Percentiles rank a stretch among this genome's conserved stretches.
Evolutionary conservation across 2,797 vertebrate genomes (phyloP).

Genomic region (Hoplostethus atlanticus): DNA sequence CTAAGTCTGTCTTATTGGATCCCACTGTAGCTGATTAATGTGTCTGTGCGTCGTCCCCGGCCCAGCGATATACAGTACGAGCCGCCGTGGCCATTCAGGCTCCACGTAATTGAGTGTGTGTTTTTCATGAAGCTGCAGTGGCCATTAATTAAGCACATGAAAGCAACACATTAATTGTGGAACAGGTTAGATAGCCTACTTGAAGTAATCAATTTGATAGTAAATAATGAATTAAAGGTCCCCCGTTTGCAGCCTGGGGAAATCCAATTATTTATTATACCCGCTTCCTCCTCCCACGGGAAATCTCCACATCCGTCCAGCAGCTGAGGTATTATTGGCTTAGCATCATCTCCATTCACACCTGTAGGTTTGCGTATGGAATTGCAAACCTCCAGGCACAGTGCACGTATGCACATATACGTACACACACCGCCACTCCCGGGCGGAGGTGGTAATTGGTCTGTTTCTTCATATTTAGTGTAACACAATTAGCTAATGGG

Average conservation of each 20-base stretch:
- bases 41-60: slow-evolving; percentile 16
- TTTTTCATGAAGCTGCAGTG: slow-evolving; percentile 66
- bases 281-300: slow-evolving; percentile 40
- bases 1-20: slow-evolving; percentile 63
- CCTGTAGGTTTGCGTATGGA: slow-evolving; percentile 15
- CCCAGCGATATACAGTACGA: slow-evolving; percentile 24
- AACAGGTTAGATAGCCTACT: slow-evolving; percentile 67
- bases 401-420: not conserved
- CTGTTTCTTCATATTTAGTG: slow-evolving; percentile 61
- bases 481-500: slow-evolving; percentile 68
- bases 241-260: slow-evolving; percentile 40
- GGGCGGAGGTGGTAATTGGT: slow-evolving; percentile 53
- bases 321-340: slow-evolving; percentile 61
- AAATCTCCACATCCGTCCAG: slow-evolving; percentile 43
- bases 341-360: slow-evolving; percentile 32
- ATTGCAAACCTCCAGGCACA: slow-evolving; percentile 4
- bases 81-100: slow-evolving; percentile 54
- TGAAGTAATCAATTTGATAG: slow-evolving; percentile 73
- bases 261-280: slow-evolving; percentile 68
- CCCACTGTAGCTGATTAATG: slow-evolving; percentile 69
- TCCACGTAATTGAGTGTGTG: slow-evolving; percentile 75
- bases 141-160: slow-evolving; percentile 81
- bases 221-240: slow-evolving; percentile 75
- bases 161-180: slow-evolving; percentile 73
- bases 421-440: slow-evolving; percentile 11